These are phyloP conservation scores for Periophthalmus modestus DNA, from an alignment of 2,113 vertebrate species.

Conservation along the genomic window DNA sequence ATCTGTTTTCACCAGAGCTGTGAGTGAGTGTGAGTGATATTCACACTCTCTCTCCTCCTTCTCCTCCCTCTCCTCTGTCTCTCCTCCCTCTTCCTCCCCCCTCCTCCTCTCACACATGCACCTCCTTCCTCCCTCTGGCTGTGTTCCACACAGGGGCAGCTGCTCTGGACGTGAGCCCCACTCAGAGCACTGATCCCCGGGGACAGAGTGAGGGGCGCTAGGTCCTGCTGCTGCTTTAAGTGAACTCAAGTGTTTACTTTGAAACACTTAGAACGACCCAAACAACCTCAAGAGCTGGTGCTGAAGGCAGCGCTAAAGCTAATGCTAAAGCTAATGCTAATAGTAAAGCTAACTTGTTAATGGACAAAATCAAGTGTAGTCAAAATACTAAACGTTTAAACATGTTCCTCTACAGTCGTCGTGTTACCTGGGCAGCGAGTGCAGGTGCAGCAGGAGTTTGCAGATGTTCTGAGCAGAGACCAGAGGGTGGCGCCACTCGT, in stretches of 20 bases:
- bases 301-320: too few relatives aligned
- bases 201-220: constrained; percentile 20
- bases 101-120: constrained; percentile 19
- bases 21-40: neutral
- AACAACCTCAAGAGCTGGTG: neutral
- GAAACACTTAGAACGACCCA: neutral
- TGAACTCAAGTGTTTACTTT: neutral
- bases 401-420: too few relatives aligned
- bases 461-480: constrained; percentile 77
- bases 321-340: too few relatives aligned
- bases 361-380: too few relatives aligned
- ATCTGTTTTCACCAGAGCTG: neutral
- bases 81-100: too few relatives aligned
- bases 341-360: too few relatives aligned
- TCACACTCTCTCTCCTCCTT: constrained; percentile 33
- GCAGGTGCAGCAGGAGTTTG: constrained; percentile 81
- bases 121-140: constrained; percentile 43
- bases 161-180: constrained; percentile 17
- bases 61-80: neutral
- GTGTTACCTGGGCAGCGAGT: constrained; percentile 85
- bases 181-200: constrained; percentile 8
- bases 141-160: constrained; percentile 65
- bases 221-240: constrained; percentile 27
- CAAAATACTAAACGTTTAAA: too few relatives aligned
- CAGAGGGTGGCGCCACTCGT: constrained; percentile 74